Conservation (phyloP, 2,888 invertebrate genomes). For the Glomeris marginata region DNA sequence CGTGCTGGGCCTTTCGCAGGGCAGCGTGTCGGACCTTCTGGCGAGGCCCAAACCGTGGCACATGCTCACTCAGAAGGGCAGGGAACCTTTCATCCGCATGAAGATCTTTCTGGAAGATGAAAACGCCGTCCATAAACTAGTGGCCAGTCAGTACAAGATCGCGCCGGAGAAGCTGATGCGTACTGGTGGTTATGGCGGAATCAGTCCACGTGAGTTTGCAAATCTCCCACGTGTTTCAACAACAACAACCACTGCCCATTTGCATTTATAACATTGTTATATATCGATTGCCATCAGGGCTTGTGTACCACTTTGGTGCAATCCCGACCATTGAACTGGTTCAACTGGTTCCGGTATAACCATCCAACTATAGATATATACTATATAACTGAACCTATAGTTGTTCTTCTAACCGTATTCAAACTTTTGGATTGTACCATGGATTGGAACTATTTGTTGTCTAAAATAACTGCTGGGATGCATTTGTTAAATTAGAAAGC, state of each 20-base stretch:
- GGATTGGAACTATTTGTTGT: too few species aligned
- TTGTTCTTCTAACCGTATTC: too few species aligned
- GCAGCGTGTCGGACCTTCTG: slow-evolving; percentile 91
- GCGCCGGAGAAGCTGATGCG: slow-evolving; percentile 95
- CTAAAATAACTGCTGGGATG: too few species aligned
- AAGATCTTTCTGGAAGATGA: slow-evolving; percentile 95
- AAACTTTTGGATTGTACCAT: too few species aligned
- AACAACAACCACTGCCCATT: neutral
- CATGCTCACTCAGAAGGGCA: slow-evolving; percentile 92
- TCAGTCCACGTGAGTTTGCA: slow-evolving; percentile 15
- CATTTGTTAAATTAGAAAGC: neutral
- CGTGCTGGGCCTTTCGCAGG: slow-evolving; percentile 90
- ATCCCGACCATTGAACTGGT: too few species aligned
- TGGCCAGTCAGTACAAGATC: slow-evolving; percentile 94
- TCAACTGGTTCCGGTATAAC: too few species aligned
- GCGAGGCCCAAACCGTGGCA: slow-evolving; percentile 99
- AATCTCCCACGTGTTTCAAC: neutral
- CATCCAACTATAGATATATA: too few species aligned
- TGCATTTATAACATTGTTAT: too few species aligned
- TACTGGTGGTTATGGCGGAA: slow-evolving; percentile 35
- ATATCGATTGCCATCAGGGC: too few species aligned
- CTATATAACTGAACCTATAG: too few species aligned
- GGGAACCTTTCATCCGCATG: slow-evolving; percentile 95
- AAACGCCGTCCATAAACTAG: slow-evolving; percentile 84
- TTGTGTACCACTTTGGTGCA: too few species aligned